phyloP scores from a whole-genome alignment of 2,888 invertebrate species.

The Podotricha telesiphe region DNA sequence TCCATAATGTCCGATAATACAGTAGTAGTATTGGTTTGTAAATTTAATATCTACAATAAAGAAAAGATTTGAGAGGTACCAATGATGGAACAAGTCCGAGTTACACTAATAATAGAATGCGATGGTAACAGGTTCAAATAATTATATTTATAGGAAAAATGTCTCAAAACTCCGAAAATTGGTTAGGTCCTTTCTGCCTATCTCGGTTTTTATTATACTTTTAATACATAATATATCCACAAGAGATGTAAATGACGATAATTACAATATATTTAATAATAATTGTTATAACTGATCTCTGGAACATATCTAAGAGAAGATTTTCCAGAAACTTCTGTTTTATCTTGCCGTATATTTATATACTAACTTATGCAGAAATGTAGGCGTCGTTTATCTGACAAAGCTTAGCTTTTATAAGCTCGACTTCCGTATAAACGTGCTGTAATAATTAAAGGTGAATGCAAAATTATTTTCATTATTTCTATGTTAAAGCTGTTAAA shows the following conservation, averaged over 20 bases:
- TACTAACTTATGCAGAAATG: constrained; percentile 10
- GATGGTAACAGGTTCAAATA: too few species aligned
- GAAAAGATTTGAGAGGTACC: neutral
- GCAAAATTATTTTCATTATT: constrained; percentile 9
- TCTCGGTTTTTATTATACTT: too few species aligned
- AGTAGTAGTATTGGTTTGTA: neutral
- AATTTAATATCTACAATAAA: too few species aligned
- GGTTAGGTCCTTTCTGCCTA: too few species aligned
- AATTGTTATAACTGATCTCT: too few species aligned
- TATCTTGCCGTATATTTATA: too few species aligned
- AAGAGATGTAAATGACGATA: neutral
- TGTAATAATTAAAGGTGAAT: constrained; percentile 14
- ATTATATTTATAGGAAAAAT: too few species aligned
- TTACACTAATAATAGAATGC: too few species aligned
- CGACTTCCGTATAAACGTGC: constrained; percentile 14
- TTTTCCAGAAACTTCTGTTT: neutral
- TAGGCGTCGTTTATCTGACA: constrained; percentile 18
- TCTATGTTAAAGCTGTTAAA: neutral
- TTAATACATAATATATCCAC: too few species aligned
- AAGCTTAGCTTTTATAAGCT: constrained; percentile 16
- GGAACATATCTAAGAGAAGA: too few species aligned
- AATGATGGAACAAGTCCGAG: too few species aligned
- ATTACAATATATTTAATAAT: neutral
- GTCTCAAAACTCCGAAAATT: too few species aligned
- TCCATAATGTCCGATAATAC: neutral